Evolutionary conservation across 2,888 invertebrate species (phyloP), one percentile per base, ranked within the genome.

Genomic region (Gymnocheta viridis): DNA sequence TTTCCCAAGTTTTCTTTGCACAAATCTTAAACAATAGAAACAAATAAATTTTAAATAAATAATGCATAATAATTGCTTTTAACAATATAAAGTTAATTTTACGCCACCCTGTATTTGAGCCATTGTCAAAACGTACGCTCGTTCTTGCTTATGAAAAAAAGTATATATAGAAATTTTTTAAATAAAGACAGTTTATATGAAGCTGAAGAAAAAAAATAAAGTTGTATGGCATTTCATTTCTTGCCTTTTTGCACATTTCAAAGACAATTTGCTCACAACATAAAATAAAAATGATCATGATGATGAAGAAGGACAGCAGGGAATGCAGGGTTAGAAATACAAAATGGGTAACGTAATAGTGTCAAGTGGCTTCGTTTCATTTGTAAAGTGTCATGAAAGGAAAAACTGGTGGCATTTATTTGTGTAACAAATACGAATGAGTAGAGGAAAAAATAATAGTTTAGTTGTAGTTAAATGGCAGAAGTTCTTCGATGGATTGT

Each of bases 331-430:
- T 69, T 66, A 58, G 44, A 27, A 60, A 51, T 54, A 70, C 27
- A 58, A 80, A 81, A 58, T 67, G 74, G 78, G 54, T 41, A 82
- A 70, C 78, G 78, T 72, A 82, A 85, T 78, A 80, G 82, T 86
- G 85, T 82, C 85, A 85, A 85, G 85, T 85, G 81, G 78, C 80
- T 81, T 74, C 77, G 73, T 86, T 86, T 82, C 77, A 82, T 80
- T 86, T 86, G 80, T 86, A 77, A 76, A 82, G 70, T 82, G 82
- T 84, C 85, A 77, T 66, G 70, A 82, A 77, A 77, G 51, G 22
- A 74, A 81, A 73, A 77, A 77, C 70, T 82, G 54, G 35, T 70
- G 70, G 64, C 76, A 82, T 70, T 82, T 82, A 77, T 77, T 70
- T 70, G 29, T 81, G 51, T 64, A 44, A 79, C 29, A 41, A 60